phyloP scores from a whole-genome alignment of 2,797 vertebrate genomes.

The Ptychobarbus kaznakovi region DNA sequence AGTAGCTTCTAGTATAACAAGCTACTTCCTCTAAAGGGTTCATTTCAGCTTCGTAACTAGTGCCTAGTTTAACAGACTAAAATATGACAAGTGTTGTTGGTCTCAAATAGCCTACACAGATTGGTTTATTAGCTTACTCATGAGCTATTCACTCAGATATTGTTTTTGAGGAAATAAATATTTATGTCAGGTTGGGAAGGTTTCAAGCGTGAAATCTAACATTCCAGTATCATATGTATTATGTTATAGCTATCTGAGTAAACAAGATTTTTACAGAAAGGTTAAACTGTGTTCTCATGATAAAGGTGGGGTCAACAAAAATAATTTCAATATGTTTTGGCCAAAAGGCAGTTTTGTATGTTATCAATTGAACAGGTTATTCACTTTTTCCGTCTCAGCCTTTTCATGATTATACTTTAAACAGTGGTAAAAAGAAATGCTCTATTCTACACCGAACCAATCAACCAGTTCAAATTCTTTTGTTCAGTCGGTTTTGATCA shows the following conservation, averaged over 20 bases:
- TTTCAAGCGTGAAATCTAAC: not conserved
- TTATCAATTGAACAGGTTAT: not conserved
- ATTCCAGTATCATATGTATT: not conserved
- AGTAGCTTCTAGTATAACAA: not conserved
- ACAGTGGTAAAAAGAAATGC: not conserved
- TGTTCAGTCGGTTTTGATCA: not conserved
- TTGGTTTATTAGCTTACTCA: not conserved
- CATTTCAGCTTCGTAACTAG: not conserved
- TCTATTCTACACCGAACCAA: not conserved
- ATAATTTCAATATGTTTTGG: not conserved
- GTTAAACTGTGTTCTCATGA: not conserved
- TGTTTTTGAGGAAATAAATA: not conserved
- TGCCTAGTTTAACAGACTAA: not conserved
- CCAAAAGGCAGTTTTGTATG: not conserved
- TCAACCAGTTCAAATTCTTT: not conserved
- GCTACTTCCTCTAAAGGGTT: not conserved
- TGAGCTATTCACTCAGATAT: not conserved
- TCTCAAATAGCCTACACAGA: not conserved
- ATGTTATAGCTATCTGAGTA: not conserved
- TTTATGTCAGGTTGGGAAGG: not conserved
- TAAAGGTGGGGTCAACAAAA: not conserved
- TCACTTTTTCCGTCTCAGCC: not conserved
- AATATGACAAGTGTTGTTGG: not conserved
- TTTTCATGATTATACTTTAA: not conserved
- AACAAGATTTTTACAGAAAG: not conserved